phyloP scores from a whole-genome alignment of 2,888 invertebrate species.

The Orchestes rusci region DNA sequence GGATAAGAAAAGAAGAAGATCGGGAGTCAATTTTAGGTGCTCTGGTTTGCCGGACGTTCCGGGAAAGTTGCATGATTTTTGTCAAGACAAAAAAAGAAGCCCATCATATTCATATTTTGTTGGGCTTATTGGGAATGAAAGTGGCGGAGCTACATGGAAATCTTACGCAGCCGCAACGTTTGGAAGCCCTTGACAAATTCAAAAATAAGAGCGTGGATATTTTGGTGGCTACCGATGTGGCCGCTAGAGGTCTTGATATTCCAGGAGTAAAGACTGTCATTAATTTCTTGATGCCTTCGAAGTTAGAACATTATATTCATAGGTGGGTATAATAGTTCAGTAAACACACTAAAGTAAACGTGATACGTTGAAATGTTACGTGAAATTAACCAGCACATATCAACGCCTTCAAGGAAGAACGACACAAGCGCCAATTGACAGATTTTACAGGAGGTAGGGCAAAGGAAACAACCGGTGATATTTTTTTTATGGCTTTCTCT shows the following conservation, averaged over 20 bases:
- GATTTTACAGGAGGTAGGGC: too few relatives aligned
- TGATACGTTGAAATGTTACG: too few relatives aligned
- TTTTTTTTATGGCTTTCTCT: too few relatives aligned
- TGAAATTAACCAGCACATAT: too few relatives aligned
- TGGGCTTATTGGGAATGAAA: slow-evolving; percentile 84
- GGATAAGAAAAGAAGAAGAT: slow-evolving; percentile 86
- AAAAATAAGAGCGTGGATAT: slow-evolving; percentile 78
- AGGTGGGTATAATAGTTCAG: slow-evolving; percentile 12
- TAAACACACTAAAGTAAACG: too few relatives aligned
- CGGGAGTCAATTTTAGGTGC: slow-evolving; percentile 84
- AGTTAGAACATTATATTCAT: slow-evolving; percentile 94
- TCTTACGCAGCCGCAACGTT: slow-evolving; percentile 87
- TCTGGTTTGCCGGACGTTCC: slow-evolving; percentile 80
- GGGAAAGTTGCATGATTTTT: slow-evolving; percentile 88
- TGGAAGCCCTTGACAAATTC: slow-evolving; percentile 83
- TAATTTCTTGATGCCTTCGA: slow-evolving; percentile 93
- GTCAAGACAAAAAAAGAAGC: slow-evolving; percentile 96
- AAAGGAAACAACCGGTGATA: too few relatives aligned
- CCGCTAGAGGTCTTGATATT: slow-evolving; percentile 85
- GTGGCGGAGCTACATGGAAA: slow-evolving; percentile 91
- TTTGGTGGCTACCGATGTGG: slow-evolving; percentile 90
- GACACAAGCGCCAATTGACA: too few relatives aligned
- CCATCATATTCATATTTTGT: slow-evolving; percentile 83
- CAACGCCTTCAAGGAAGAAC: too few relatives aligned
- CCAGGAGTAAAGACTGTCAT: slow-evolving; percentile 95